These are phyloP conservation scores for Harlomillsia oculata DNA, from an alignment of 1,140 invertebrate genomes.

Conservation along the genomic window DNA sequence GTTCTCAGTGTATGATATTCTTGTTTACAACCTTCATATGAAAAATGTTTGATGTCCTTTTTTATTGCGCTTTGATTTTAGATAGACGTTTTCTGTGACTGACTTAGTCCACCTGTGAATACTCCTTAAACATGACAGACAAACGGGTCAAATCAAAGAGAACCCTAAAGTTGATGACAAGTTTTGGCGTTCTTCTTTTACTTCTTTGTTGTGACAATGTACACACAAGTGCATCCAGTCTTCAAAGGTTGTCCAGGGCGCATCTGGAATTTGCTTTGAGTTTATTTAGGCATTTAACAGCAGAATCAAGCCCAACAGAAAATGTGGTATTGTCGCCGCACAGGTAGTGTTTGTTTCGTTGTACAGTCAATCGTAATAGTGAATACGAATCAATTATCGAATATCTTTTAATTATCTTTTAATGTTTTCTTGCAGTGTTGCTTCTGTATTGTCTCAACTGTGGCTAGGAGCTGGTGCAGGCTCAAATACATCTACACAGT, in stretches of 20 bases:
- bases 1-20: too few relatives aligned
- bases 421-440: conserved; percentile 28
- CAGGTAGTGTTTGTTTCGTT: conserved; percentile 29
- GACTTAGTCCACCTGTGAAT: too few relatives aligned
- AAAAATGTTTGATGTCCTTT: too few relatives aligned
- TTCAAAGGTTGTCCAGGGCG: conserved; percentile 38
- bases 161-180: too few relatives aligned
- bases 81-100: too few relatives aligned
- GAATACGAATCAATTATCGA: background rate
- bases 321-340: conserved; percentile 39
- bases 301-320: conserved; percentile 28
- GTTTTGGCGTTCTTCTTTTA: too few relatives aligned
- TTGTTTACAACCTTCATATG: too few relatives aligned
- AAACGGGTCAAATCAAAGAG: too few relatives aligned
- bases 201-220: too few relatives aligned
- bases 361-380: too few relatives aligned
- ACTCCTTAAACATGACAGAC: too few relatives aligned
- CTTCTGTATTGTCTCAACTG: conserved; percentile 37
- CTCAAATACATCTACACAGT: conserved; percentile 36
- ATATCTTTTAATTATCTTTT: background rate
- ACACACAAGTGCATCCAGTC: conserved; percentile 25
- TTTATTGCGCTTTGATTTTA: too few relatives aligned
- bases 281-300: conserved; percentile 36
- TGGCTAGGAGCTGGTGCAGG: conserved; percentile 37
- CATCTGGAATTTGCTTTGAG: conserved; percentile 39